Evolutionary conservation across 2,797 vertebrate genomes (phyloP).

Genomic region (Parauchenoglanis ngamensis): DNA sequence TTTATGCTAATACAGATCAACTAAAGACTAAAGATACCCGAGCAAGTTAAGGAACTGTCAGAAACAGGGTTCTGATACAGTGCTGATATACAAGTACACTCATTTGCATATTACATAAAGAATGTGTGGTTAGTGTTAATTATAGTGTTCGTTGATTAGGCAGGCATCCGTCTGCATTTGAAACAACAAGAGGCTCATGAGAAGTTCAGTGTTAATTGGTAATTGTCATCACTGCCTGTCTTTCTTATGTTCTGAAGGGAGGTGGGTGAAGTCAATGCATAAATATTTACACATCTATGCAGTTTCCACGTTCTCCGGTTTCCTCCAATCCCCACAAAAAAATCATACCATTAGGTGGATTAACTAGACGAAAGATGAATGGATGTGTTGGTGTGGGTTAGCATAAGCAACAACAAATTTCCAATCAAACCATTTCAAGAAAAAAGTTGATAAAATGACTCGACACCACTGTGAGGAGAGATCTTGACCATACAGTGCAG

Average conservation of each 20-base stretch:
- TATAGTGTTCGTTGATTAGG: constrained; percentile 1
- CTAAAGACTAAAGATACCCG: neutral
- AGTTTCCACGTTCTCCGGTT: neutral
- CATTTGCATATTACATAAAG: neutral
- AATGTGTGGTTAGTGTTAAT: neutral
- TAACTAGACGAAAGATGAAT: neutral
- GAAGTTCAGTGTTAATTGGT: neutral
- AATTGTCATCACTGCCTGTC: neutral
- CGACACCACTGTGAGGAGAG: neutral
- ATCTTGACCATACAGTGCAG: neutral
- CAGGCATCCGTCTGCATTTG: neutral
- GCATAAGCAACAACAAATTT: neutral
- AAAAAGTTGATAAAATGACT: neutral
- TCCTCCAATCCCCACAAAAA: neutral
- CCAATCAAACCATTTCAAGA: neutral
- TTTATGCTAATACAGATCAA: constrained; percentile 21
- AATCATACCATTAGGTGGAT: neutral
- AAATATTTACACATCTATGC: neutral
- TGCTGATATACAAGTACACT: constrained; percentile 4
- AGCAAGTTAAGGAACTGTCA: neutral
- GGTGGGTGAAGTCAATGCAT: neutral
- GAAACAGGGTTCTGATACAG: neutral
- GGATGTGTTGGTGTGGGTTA: neutral
- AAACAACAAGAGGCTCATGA: neutral
- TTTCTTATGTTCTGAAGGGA: neutral